These are phyloP conservation scores for Podarcis lilfordi DNA, from an alignment of 2,797 vertebrate genomes.

Conservation along the genomic window DNA sequence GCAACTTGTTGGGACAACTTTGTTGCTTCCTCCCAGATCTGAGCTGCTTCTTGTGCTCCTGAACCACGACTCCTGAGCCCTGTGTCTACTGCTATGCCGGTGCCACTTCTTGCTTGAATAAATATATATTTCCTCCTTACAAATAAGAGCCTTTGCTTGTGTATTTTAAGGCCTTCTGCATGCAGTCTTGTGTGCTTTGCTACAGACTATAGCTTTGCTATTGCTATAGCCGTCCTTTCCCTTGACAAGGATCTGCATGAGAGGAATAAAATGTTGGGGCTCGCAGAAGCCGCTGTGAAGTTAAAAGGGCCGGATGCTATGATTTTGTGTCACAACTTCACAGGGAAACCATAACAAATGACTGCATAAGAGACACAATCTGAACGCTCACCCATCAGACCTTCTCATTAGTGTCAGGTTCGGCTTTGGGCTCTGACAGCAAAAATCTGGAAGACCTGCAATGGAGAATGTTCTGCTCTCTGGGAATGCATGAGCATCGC, in stretches of 20 bases:
- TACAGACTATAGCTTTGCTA: too few species aligned
- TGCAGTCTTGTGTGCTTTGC: too few species aligned
- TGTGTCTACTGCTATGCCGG: too few species aligned
- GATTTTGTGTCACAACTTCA: constrained; percentile 7
- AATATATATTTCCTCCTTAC: too few species aligned
- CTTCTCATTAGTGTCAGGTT: constrained; percentile 34
- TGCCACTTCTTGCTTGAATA: too few species aligned
- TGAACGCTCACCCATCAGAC: constrained; percentile 39
- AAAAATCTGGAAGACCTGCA: constrained; percentile 13
- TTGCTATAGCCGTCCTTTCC: too few species aligned
- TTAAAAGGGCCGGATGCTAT: background rate
- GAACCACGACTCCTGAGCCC: too few species aligned
- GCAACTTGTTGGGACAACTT: too few species aligned
- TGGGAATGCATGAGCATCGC: background rate
- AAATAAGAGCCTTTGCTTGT: too few species aligned
- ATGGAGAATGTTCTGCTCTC: background rate
- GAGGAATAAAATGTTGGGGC: background rate
- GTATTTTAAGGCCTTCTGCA: too few species aligned
- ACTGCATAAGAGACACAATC: constrained; percentile 32
- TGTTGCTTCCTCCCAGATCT: too few species aligned
- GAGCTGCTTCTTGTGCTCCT: too few species aligned
- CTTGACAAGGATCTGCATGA: fast-evolving
- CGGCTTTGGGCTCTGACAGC: constrained; percentile 40
- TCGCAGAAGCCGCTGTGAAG: background rate
- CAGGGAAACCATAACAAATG: constrained; percentile 30